phyloP scores from a whole-genome alignment of 2,113 vertebrate genomes.

The Merops nubicus region DNA sequence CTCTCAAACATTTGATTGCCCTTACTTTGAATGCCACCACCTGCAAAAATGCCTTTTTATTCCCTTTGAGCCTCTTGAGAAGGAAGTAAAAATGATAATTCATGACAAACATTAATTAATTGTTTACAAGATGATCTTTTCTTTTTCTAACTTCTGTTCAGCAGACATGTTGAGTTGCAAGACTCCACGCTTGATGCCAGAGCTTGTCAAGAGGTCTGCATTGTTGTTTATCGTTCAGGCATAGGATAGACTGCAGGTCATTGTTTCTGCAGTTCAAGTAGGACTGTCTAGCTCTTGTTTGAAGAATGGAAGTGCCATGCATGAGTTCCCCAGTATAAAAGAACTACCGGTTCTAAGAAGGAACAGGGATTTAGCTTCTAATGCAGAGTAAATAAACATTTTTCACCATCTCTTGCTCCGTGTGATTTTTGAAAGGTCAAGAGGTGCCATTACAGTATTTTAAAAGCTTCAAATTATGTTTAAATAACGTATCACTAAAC shows the following conservation, averaged over 20 bases:
- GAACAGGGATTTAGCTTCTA: constrained; percentile 73
- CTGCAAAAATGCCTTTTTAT: constrained; percentile 93
- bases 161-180: constrained; percentile 81
- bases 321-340: constrained; percentile 78
- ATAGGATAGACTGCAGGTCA: constrained; percentile 79
- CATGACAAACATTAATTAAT: constrained; percentile 91
- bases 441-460: constrained; percentile 81
- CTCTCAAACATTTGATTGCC: constrained; percentile 92
- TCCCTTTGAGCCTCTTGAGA: constrained; percentile 88
- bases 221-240: constrained; percentile 83
- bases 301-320: constrained; percentile 81
- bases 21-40: constrained; percentile 91
- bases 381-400: constrained; percentile 84
- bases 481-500: constrained; percentile 77
- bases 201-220: constrained; percentile 81
- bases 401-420: constrained; percentile 77
- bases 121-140: constrained; percentile 89
- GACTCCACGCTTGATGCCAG: constrained; percentile 79
- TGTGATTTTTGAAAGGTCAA: constrained; percentile 84
- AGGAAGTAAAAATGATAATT: constrained; percentile 92
- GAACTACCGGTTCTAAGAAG: constrained; percentile 76
- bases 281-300: constrained; percentile 78
- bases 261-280: constrained; percentile 83
- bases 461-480: constrained; percentile 82
- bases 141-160: constrained; percentile 84